Evolutionary conservation across 2,888 invertebrate species (phyloP).

Genomic region (Nymphalis urticae): DNA sequence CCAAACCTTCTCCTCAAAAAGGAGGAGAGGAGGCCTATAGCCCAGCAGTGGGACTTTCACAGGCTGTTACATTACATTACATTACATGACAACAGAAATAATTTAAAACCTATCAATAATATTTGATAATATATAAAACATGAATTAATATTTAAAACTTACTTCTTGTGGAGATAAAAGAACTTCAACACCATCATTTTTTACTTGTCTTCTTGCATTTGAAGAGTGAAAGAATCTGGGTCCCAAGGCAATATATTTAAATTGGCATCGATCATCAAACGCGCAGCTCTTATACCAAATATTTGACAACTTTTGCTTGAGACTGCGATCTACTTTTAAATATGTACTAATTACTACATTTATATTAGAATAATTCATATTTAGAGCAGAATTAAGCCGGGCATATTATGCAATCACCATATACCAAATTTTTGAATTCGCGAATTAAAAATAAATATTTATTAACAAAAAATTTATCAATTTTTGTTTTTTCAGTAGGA

Average conservation of each 20-base stretch:
- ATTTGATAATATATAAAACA: too few relatives aligned
- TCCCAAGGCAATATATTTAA: conserved; percentile 41
- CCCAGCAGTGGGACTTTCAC: too few relatives aligned
- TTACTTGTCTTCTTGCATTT: conserved; percentile 44
- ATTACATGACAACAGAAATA: too few relatives aligned
- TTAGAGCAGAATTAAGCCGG: conserved; percentile 46
- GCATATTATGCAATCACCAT: conserved; percentile 65
- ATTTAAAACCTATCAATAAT: too few relatives aligned
- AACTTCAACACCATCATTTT: conserved; percentile 60
- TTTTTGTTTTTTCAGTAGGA: not conserved
- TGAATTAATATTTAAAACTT: conserved; percentile 43
- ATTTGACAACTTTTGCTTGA: conserved; percentile 51
- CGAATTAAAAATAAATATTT: too few relatives aligned
- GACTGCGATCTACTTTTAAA: conserved; percentile 56
- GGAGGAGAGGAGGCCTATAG: too few relatives aligned
- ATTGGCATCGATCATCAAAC: conserved; percentile 41
- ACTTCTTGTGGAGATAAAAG: conserved; percentile 73
- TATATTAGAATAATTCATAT: conserved; percentile 66
- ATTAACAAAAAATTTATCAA: not conserved
- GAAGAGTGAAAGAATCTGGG: conserved; percentile 52
- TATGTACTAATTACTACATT: conserved; percentile 55
- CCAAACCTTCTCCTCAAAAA: too few relatives aligned
- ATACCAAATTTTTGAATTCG: conserved; percentile 5
- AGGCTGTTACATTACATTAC: too few relatives aligned
- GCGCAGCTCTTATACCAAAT: conserved; percentile 47